Evolutionary conservation across 2,113 vertebrate genomes (phyloP).

Genomic region (Chauna torquata): DNA sequence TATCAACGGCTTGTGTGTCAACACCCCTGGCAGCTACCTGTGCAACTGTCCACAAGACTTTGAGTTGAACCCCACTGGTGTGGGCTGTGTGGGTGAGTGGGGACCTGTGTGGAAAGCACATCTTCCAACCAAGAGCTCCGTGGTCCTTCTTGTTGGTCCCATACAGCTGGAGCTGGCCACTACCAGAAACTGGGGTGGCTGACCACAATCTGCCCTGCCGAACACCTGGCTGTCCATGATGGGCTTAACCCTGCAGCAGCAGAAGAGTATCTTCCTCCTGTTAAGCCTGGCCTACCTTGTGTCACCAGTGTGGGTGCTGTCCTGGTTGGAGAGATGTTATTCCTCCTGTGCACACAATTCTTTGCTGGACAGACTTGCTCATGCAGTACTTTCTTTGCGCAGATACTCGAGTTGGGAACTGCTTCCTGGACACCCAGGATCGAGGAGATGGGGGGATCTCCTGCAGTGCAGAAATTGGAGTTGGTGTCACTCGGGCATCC

Average conservation of each 20-base stretch:
- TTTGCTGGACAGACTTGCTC: neutral
- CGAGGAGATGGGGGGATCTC: conserved; percentile 91
- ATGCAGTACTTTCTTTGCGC: neutral
- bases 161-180: neutral
- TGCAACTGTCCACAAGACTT: conserved; percentile 94
- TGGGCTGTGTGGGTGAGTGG: conserved; percentile 92
- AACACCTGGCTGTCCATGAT: neutral
- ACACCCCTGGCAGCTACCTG: conserved; percentile 89
- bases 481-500: conserved; percentile 87
- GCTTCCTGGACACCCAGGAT: conserved; percentile 86
- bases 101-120: neutral
- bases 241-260: neutral
- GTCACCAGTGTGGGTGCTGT: neutral
- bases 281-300: neutral
- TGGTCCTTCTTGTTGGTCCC: neutral
- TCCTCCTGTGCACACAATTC: neutral
- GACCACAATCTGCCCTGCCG: neutral
- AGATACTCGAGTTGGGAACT: conserved; percentile 91
- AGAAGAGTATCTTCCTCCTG: neutral
- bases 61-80: conserved; percentile 89
- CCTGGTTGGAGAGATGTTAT: neutral
- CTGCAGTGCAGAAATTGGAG: conserved; percentile 89
- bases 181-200: neutral
- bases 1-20: conserved; percentile 92
- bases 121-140: neutral